These are phyloP conservation scores for Anarsia innoxiella DNA, from an alignment of 2,888 invertebrate species.

Conservation along the genomic window DNA sequence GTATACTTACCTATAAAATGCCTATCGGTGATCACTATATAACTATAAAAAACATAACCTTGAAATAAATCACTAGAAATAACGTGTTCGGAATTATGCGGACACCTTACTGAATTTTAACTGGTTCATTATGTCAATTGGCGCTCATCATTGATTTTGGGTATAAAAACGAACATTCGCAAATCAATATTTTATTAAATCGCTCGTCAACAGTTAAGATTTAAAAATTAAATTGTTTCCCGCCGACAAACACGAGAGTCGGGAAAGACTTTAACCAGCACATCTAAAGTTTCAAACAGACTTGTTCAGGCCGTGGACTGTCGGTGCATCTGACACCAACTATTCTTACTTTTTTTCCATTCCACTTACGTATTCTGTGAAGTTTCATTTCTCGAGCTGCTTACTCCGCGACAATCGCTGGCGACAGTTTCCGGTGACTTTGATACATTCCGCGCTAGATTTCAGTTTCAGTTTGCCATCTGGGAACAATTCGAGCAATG, in stretches of 20 bases:
- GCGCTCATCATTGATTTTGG: neutral
- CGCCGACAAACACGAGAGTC: constrained; percentile 9
- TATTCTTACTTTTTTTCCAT: constrained; percentile 50
- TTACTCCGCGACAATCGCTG: constrained; percentile 33
- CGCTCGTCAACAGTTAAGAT: no score
- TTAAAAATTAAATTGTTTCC: constrained; percentile 2
- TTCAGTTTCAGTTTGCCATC: constrained; percentile 33
- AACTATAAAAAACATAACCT: no score
- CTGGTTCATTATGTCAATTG: constrained; percentile 3
- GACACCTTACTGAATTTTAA: constrained; percentile 6
- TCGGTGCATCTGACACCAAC: constrained; percentile 67
- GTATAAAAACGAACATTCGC: constrained; percentile 1
- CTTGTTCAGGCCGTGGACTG: constrained; percentile 42
- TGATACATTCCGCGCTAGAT: constrained; percentile 45
- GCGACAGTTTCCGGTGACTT: constrained; percentile 33
- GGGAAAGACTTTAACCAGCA: constrained; percentile 13
- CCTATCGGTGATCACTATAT: no score
- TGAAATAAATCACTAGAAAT: no score
- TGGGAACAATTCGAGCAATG: constrained; percentile 44
- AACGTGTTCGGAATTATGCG: no score
- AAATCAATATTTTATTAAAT: constrained; percentile 1
- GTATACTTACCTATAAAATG: no score
- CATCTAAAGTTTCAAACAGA: constrained; percentile 47
- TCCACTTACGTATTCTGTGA: constrained; percentile 52
- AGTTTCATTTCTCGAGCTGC: constrained; percentile 46